Evolutionary conservation across 2,113 vertebrate species (phyloP).

Genomic region (Cyprinodon tularosa): DNA sequence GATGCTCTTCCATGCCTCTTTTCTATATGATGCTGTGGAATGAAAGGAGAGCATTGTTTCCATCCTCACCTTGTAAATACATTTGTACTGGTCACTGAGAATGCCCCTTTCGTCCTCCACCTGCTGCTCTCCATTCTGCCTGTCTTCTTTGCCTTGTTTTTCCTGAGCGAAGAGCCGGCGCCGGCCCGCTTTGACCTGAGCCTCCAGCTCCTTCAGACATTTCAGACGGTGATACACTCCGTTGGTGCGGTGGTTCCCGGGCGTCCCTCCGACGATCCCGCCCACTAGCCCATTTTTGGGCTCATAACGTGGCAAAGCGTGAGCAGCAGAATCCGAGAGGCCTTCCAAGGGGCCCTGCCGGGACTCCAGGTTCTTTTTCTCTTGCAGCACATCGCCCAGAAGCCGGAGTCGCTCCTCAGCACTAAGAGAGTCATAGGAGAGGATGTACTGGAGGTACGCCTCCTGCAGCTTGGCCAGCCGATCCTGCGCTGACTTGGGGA

Average conservation of each 20-base stretch:
- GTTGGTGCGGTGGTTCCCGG: conserved; percentile 86
- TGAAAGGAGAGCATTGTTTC: conserved; percentile 14
- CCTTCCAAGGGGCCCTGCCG: conserved; percentile 94
- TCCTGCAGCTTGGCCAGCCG: conserved; percentile 98
- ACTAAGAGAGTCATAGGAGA: conserved; percentile 94
- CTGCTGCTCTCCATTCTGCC: conserved; percentile 70
- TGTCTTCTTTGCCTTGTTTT: conserved; percentile 89
- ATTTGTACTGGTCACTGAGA: conserved; percentile 97
- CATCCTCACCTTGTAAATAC: conserved; percentile 93
- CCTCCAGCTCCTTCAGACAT: conserved; percentile 88
- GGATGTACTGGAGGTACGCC: conserved; percentile 98
- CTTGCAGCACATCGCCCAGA: conserved; percentile 91
- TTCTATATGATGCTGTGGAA: conserved; percentile 19
- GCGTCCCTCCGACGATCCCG: conserved; percentile 62
- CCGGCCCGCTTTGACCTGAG: conserved; percentile 90
- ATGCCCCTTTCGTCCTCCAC: conserved; percentile 84
- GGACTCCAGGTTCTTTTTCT: conserved; percentile 93
- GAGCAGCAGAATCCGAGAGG: conserved; percentile 83
- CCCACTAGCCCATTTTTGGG: conserved; percentile 83
- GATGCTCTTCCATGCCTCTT: conserved; percentile 14
- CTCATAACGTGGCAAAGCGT: conserved; percentile 93
- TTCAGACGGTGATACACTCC: conserved; percentile 80
- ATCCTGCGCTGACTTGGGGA: conserved; percentile 98
- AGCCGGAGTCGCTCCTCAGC: conserved; percentile 90
- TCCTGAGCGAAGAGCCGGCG: conserved; percentile 98